Evolutionary conservation across 2,113 vertebrate species (phyloP).

Genomic region (Platycercus adscitus): DNA sequence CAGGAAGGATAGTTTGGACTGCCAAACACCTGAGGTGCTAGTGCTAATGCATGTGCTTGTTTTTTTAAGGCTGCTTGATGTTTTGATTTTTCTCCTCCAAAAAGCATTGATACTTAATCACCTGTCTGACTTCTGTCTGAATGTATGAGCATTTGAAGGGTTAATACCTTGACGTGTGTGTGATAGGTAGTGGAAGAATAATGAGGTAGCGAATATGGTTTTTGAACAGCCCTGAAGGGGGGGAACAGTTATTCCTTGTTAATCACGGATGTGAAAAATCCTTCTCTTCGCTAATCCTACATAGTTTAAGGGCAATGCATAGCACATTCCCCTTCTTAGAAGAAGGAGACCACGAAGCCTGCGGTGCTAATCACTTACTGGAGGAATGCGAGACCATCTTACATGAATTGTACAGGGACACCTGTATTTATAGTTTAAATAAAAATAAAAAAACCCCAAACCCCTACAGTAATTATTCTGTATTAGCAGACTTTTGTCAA

Average conservation of each 20-base stretch:
- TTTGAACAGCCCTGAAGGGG: conserved; percentile 46
- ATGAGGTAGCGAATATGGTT: conserved; percentile 1
- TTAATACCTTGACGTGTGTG: not conserved
- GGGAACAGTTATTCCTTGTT: conserved; percentile 30
- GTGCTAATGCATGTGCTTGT: not conserved
- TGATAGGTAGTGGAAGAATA: not conserved
- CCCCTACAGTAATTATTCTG: not conserved
- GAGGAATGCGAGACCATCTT: conserved; percentile 14
- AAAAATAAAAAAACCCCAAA: not conserved
- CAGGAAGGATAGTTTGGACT: not conserved
- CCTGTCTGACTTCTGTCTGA: not conserved
- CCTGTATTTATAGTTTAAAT: not conserved
- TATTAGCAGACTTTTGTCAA: not conserved
- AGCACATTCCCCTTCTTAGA: not conserved
- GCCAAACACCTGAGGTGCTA: not conserved
- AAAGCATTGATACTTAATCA: not conserved
- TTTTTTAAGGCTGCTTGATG: not conserved
- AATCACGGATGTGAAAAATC: conserved; percentile 8
- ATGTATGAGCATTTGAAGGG: not conserved
- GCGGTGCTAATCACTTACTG: conserved; percentile 14
- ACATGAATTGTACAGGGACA: not conserved
- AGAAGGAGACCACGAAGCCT: not conserved
- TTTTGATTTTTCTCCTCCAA: not conserved
- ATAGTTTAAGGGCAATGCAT: conserved; percentile 9
- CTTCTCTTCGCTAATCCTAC: not conserved